Evolutionary conservation across 2,888 invertebrate genomes (phyloP).

Genomic region (Lasioglossum marginatum): DNA sequence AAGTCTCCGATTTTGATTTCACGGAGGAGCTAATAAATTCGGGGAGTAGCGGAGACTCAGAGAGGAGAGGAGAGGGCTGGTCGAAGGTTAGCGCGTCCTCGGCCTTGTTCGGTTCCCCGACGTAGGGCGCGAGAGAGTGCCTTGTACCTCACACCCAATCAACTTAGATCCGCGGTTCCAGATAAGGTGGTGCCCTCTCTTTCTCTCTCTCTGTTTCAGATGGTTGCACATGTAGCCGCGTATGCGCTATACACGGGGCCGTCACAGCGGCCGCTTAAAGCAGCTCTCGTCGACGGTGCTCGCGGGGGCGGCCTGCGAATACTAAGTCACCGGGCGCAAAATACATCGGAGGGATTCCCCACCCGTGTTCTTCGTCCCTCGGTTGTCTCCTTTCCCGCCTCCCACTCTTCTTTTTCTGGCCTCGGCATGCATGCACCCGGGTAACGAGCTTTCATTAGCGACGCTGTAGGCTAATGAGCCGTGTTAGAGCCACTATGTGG

Average conservation of each 20-base stretch:
- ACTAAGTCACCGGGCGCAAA: slow-evolving; percentile 75
- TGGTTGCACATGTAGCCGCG: slow-evolving; percentile 12
- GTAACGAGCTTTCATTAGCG: slow-evolving; percentile 84
- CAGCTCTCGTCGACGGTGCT: slow-evolving; percentile 64
- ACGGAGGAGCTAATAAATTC: slow-evolving; percentile 20
- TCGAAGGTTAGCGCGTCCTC: slow-evolving; percentile 73
- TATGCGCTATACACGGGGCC: slow-evolving; percentile 35
- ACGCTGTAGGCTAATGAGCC: slow-evolving; percentile 84
- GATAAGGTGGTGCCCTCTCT: slow-evolving; percentile 73
- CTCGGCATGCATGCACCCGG: slow-evolving; percentile 76
- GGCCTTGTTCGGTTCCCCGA: slow-evolving; percentile 70
- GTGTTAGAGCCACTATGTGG: slow-evolving; percentile 74
- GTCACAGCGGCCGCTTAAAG: slow-evolving; percentile 58
- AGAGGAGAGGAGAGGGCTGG: slow-evolving; percentile 41
- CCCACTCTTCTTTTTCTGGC: slow-evolving; percentile 54
- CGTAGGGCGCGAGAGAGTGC: slow-evolving; percentile 79
- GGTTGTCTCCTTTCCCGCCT: slow-evolving; percentile 19
- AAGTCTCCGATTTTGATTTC: background rate
- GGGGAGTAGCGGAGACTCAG: slow-evolving; percentile 35
- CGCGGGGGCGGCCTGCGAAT: slow-evolving; percentile 74
- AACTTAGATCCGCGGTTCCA: slow-evolving; percentile 81
- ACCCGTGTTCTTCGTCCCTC: slow-evolving; percentile 63
- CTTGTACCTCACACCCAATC: slow-evolving; percentile 84
- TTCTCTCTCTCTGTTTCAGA: background rate
- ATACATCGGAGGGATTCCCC: slow-evolving; percentile 68